phyloP scores from a whole-genome alignment of 2,113 vertebrate species.

The Melierax canorus region DNA sequence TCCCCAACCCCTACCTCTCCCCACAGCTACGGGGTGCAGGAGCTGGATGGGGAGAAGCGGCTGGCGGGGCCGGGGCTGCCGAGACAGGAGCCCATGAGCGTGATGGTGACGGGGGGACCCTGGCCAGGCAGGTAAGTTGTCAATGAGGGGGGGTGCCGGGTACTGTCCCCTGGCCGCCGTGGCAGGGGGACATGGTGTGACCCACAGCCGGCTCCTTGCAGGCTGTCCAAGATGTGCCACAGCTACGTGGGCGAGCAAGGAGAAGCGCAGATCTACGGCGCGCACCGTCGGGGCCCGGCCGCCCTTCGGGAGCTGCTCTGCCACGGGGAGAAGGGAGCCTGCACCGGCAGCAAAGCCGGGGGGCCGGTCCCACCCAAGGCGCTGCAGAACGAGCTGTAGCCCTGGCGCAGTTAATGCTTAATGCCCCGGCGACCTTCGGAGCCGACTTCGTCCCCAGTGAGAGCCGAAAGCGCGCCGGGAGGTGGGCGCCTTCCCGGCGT shows the following conservation, averaged over 20 bases:
- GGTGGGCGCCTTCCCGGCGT: not conserved
- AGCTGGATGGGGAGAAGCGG: slow-evolving; percentile 14
- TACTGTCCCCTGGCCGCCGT: rapidly evolving
- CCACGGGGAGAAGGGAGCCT: slow-evolving; percentile 14
- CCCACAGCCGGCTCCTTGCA: not conserved
- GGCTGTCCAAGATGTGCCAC: slow-evolving; percentile 53
- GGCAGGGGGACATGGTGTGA: rapidly evolving
- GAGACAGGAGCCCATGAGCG: not conserved
- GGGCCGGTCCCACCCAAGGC: not conserved
- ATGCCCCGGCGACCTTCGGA: slow-evolving; percentile 45
- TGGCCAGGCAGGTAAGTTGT: not conserved
- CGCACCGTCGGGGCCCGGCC: not conserved
- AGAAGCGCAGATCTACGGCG: not conserved
- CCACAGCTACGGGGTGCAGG: slow-evolving; percentile 28
- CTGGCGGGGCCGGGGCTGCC: slow-evolving; percentile 22
- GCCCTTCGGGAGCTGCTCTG: slow-evolving; percentile 35
- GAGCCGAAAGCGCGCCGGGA: not conserved
- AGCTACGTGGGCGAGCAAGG: slow-evolving; percentile 18
- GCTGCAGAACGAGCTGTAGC: slow-evolving; percentile 45
- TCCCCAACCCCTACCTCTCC: not conserved
- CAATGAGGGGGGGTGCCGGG: rapidly evolving
- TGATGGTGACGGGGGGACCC: slow-evolving; percentile 12
- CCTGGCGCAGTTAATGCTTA: slow-evolving; percentile 35
- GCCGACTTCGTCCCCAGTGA: not conserved
- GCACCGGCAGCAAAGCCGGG: not conserved